Base-by-base conservation (phyloP, 2,888 invertebrate genomes). In the Tipula lateralis region DNA sequence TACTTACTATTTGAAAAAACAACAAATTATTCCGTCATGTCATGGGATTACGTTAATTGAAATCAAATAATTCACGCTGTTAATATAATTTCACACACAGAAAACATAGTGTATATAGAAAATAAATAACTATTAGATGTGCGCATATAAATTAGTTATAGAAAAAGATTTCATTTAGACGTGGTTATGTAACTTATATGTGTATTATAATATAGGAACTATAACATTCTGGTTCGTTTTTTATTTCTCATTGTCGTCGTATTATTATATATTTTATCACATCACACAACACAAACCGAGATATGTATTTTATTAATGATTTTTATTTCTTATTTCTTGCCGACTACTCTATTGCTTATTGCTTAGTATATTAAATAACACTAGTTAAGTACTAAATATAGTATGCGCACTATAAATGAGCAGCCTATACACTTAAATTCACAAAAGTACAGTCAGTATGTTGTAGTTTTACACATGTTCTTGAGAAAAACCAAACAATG, bases 361-460 rank as follows among this genome's bases (percentile, higher is more conserved):
- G 50, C 19, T 3, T 50, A 50, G 50, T n/a, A n/a, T n/a, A 50
- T 50, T 19, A 50, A 50, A 50, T 9, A 66, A 66, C 66, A 66
- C 66, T 66, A 66, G n/a, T n/a, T n/a, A n/a, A n/a, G n/a, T n/a
- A n/a, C 66, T 66, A 66, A 66, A 66, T 66, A 66, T 66, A 66
- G 66, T 24, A 24, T 24, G 7, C 66, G 24, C 66, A 24, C 19
- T 19, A 66, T 9, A 66, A 9, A 66, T 24, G 24, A 66, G 66
- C 44, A 66, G 66, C 66, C 19, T 24, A 9, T 66, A 44, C 44
- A 66, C 24, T 66, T 7, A 66, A 19, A 66, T 66, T 19, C 24
- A n/a, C n/a, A n/a, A n/a, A n/a, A n/a, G n/a, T n/a, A n/a, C n/a
- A n/a, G n/a, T n/a, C n/a, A n/a, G n/a, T n/a, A n/a, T 66, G 9